These are phyloP conservation scores for Bufo gargarizans DNA, from an alignment of 2,113 vertebrate genomes.

Conservation along the genomic window DNA sequence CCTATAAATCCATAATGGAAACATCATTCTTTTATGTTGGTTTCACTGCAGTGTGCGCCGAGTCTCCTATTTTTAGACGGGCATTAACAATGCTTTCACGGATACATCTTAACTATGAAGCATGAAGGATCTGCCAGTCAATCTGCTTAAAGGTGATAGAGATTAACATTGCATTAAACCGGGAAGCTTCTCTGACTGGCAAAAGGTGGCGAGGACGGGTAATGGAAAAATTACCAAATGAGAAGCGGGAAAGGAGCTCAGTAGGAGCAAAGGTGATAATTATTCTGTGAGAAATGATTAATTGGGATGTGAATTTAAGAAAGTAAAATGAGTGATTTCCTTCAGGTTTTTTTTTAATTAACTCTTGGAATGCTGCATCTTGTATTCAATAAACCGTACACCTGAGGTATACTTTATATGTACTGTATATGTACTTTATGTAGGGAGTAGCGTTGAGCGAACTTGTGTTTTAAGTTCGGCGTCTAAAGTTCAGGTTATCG, in stretches of 20 bases:
- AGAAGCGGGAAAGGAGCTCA: conserved; percentile 29
- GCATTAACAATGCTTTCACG: conserved; percentile 50
- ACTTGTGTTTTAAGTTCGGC: too few relatives aligned
- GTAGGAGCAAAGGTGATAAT: conserved; percentile 54
- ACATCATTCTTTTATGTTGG: background rate
- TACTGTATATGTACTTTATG: too few relatives aligned
- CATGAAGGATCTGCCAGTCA: conserved; percentile 53
- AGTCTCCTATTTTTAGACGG: conserved; percentile 43
- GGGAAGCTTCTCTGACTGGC: conserved; percentile 54
- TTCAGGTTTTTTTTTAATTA: conserved; percentile 26
- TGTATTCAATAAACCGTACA: background rate
- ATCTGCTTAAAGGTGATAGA: conserved; percentile 55
- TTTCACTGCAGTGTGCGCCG: background rate
- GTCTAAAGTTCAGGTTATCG: too few relatives aligned
- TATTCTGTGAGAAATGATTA: conserved; percentile 56
- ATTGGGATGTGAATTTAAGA: conserved; percentile 39
- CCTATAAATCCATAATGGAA: background rate
- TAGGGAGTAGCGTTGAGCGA: too few relatives aligned
- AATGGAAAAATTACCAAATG: conserved; percentile 55
- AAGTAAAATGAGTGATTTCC: conserved; percentile 33
- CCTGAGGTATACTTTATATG: background rate
- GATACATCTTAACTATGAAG: conserved; percentile 44
- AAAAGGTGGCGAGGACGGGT: conserved; percentile 51
- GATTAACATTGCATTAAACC: conserved; percentile 55
- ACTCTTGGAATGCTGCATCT: background rate